phyloP scores from a whole-genome alignment of 2,797 vertebrate species.

The Alcedo quadribrachys region DNA sequence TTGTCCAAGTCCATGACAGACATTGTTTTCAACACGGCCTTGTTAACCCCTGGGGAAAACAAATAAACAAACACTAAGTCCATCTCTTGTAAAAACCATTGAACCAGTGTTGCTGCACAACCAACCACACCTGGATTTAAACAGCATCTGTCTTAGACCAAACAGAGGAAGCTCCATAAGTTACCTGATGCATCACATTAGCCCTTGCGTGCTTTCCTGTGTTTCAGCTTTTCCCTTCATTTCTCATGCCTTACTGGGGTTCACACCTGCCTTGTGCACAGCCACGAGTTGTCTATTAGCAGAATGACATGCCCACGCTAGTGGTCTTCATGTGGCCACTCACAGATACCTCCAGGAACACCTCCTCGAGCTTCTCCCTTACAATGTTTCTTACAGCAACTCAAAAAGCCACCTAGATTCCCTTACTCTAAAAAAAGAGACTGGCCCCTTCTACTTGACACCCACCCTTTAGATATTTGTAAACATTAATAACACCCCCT shows the following conservation, averaged over 20 bases:
- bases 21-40: constrained; percentile 90
- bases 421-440: neutral
- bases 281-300: neutral
- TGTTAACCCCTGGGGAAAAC: constrained; percentile 82
- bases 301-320: accelerated
- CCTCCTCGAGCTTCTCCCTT: neutral
- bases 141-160: neutral
- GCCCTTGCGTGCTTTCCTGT: neutral
- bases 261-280: neutral
- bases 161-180: neutral
- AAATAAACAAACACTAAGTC: constrained; percentile 1
- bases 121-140: neutral
- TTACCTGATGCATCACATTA: neutral
- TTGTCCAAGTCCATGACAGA: constrained; percentile 94
- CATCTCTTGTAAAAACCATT: neutral
- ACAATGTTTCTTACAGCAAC: neutral
- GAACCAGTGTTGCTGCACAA: neutral
- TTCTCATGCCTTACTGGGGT: neutral
- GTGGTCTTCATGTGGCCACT: neutral
- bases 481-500: too few relatives aligned
- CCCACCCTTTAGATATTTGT: too few relatives aligned
- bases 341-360: neutral
- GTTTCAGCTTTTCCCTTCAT: neutral
- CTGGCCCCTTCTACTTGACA: too few relatives aligned
- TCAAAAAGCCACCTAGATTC: neutral